Conservation (phyloP, 2,113 vertebrate species). For the Vulpes ferrilata region DNA sequence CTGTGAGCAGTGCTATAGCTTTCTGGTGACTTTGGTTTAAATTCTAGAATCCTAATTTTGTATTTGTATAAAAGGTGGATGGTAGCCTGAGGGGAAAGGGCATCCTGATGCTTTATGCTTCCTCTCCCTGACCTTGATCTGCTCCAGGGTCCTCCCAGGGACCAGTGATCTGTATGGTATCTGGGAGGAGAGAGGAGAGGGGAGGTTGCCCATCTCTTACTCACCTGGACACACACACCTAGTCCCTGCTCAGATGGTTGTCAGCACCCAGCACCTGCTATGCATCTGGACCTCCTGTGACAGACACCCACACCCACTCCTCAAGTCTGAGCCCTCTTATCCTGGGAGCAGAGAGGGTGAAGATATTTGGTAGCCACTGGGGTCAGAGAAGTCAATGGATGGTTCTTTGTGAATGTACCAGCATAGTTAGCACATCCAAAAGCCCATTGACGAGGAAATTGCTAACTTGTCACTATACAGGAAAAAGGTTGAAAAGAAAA, state of each 20-base stretch:
- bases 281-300: not conserved
- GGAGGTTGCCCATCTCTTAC: too few species aligned
- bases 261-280: not conserved
- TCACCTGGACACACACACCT: not conserved
- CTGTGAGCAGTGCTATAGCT: not conserved
- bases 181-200: too few species aligned
- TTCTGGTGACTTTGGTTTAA: not conserved
- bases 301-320: fast-evolving
- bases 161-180: not conserved
- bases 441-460: not conserved
- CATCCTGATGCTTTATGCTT: not conserved
- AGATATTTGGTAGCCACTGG: not conserved
- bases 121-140: too few species aligned
- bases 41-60: not conserved
- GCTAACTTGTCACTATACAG: fast-evolving
- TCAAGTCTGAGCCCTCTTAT: not conserved
- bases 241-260: not conserved
- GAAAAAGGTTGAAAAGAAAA: not conserved
- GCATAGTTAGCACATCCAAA: fast-evolving
- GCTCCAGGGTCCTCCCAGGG: not conserved
- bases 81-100: not conserved
- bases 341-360: not conserved
- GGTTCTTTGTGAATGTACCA: not conserved
- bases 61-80: not conserved
- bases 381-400: fast-evolving